A percentile compares a stretch with the other conserved stretches of the same genome.
These are phyloP conservation scores for Galaxea fascicularis DNA, from an alignment of 92 coral and sea anemone species.

Conservation along the genomic window DNA sequence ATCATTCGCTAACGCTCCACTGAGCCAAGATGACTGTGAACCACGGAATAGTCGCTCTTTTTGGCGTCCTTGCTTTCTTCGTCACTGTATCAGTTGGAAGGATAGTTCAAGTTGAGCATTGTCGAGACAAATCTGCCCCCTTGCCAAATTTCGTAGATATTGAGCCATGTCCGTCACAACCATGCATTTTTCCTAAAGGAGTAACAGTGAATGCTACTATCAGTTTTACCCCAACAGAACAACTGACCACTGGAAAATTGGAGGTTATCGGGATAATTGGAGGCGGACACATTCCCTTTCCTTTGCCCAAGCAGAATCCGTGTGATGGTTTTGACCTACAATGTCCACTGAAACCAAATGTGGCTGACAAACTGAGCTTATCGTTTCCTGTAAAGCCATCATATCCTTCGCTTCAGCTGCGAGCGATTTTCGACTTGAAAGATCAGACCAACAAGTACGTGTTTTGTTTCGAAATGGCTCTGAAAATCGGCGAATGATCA, in stretches of 20 bases:
- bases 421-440: slow-evolving; percentile 19
- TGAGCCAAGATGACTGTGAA: slow-evolving; percentile 3
- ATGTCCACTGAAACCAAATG: slow-evolving; percentile 60
- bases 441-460: slow-evolving; percentile 2
- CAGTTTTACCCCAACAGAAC: slow-evolving; percentile 44
- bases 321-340: slow-evolving; percentile 48
- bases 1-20: no score
- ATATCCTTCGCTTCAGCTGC: slow-evolving; percentile 31
- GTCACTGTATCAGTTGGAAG: background rate
- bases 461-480: slow-evolving; percentile 49
- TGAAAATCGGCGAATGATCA: background rate
- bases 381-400: background rate
- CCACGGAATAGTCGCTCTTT: background rate
- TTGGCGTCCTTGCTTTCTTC: background rate
- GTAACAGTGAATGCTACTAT: slow-evolving; percentile 46
- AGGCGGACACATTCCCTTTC: slow-evolving; percentile 20
- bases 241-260: no score
- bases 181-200: slow-evolving; percentile 58
- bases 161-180: slow-evolving; percentile 48
- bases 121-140: background rate
- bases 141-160: slow-evolving; percentile 18
- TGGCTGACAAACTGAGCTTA: background rate
- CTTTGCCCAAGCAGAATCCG: slow-evolving; percentile 33
- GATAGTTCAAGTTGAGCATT: background rate
- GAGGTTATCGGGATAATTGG: slow-evolving; percentile 40